Evolutionary conservation across 2,888 invertebrate species (phyloP).

Genomic region (Agrochola litura): DNA sequence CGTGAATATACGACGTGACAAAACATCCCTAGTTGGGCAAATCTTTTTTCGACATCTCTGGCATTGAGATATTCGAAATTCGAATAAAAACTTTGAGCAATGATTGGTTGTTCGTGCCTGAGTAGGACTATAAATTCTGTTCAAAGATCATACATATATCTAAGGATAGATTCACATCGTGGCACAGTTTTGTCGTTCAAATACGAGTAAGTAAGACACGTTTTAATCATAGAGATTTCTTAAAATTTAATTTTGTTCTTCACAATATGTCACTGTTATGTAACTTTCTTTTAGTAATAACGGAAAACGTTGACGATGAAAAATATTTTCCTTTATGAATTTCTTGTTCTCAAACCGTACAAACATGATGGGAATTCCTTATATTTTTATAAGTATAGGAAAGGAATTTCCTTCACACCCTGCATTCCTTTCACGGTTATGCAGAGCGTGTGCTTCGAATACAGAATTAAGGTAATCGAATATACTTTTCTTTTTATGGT

Average conservation of each 20-base stretch:
- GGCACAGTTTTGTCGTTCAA: background rate
- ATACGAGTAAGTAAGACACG: background rate
- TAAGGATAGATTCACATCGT: background rate
- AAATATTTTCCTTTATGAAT: slow-evolving; percentile 4
- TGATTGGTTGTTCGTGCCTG: slow-evolving; percentile 10
- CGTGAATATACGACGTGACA: slow-evolving; percentile 55
- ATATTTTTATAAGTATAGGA: slow-evolving; percentile 35
- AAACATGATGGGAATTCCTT: slow-evolving; percentile 29
- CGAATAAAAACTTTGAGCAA: slow-evolving; percentile 27
- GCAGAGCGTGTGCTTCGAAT: slow-evolving; percentile 64
- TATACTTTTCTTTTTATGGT: slow-evolving; percentile 63
- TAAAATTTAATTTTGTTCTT: background rate
- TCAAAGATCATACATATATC: background rate
- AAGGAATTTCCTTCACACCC: slow-evolving; percentile 45
- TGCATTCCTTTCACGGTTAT: slow-evolving; percentile 58
- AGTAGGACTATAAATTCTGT: background rate
- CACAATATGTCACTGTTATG: background rate
- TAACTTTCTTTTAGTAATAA: background rate
- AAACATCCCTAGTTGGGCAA: slow-evolving; percentile 40
- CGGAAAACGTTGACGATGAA: background rate
- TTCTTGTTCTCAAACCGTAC: slow-evolving; percentile 25
- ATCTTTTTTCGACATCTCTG: slow-evolving; percentile 32
- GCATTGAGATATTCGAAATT: slow-evolving; percentile 12
- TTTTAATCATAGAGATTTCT: background rate
- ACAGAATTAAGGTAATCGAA: slow-evolving; percentile 59